Conservation (phyloP, 2,888 invertebrate species). For the Cryptocephalus moraei region DNA sequence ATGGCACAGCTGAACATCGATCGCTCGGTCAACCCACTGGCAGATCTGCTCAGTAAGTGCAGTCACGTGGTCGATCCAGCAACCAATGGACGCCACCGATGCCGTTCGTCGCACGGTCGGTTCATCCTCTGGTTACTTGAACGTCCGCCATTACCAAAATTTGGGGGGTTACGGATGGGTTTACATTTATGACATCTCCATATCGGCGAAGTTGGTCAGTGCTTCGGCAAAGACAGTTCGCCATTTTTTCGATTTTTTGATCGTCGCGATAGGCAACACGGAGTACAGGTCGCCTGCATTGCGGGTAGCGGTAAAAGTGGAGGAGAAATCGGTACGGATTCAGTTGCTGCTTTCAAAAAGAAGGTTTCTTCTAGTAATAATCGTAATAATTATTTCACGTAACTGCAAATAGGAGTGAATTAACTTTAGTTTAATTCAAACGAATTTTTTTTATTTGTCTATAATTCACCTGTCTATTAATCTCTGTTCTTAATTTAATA, state of each 20-base stretch:
- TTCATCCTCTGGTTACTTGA: slow-evolving; percentile 47
- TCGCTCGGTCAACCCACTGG: slow-evolving; percentile 38
- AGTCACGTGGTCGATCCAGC: slow-evolving; percentile 52
- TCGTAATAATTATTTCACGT: too few species aligned
- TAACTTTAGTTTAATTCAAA: too few species aligned
- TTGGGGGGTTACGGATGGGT: slow-evolving; percentile 48
- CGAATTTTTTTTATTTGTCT: too few species aligned
- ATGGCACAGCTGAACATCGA: slow-evolving; percentile 54
- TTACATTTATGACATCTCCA: slow-evolving; percentile 47
- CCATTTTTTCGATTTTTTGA: slow-evolving; percentile 36
- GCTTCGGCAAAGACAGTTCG: slow-evolving; percentile 43
- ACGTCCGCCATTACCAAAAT: slow-evolving; percentile 53
- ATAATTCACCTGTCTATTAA: too few species aligned
- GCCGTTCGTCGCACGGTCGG: slow-evolving; percentile 42
- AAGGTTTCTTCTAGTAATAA: too few species aligned
- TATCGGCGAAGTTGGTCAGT: slow-evolving; percentile 32
- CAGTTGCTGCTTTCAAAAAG: too few species aligned
- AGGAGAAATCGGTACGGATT: too few species aligned
- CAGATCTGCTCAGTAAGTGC: slow-evolving; percentile 56
- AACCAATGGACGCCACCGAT: slow-evolving; percentile 47
- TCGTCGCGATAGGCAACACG: too few species aligned
- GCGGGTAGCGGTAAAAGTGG: too few species aligned
- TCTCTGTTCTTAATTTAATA: too few species aligned
- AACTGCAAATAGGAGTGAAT: too few species aligned
- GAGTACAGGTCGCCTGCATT: too few species aligned